Base-by-base conservation (phyloP, 92 coral and sea anemone genomes). In the Palythoa grandiflora region DNA sequence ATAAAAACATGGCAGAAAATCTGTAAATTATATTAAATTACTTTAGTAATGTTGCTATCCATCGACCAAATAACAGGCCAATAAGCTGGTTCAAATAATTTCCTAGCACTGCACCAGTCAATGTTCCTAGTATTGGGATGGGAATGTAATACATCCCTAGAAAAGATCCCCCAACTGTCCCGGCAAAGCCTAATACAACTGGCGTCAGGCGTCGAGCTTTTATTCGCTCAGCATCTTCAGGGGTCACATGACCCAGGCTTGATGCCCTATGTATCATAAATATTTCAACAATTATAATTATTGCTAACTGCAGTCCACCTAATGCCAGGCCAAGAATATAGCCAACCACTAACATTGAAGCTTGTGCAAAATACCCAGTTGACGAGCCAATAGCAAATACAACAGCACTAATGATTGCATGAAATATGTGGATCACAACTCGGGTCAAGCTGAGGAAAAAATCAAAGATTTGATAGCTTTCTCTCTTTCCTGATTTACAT, bases 121-220 rank as follows among this genome's bases (percentile, higher is more conserved):
- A 75, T 51, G 92, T 89, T 12, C 98, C 98, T 75, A 93, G 38
- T 11, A 88, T 83, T 52, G 96, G 91, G 66, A 95, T 21, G 1
- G 98, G 93, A 35, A 94, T 90, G 19, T 89, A 87, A 51, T 87
- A 83, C 52, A 78, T 81, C 44, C 98, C 98, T 71, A 93, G 73
- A 13, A 73, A 89, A 3, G 98, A 95, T 16, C 98, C 98, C 12
- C 75, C 91, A 28, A 91, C 93, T 57, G 91, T 92, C 19, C 98
- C 98, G 63, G 93, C 91, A 85, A 95, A 95, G 47, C 98, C 98
- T 9, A 78, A 37, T 72, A 93, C 92, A 20, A 93, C 89, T 17
- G 94, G 94, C 7, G 98, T 93, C n/a, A 95, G 89, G 38, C 98
- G 87, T 54, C 94, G 93, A 14, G 98, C 98, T 78, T 95, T 95